Evolutionary conservation across 2,888 invertebrate genomes (phyloP), one percentile per base, ranked within the genome.

Genomic region (Choreutis nemorana): DNA sequence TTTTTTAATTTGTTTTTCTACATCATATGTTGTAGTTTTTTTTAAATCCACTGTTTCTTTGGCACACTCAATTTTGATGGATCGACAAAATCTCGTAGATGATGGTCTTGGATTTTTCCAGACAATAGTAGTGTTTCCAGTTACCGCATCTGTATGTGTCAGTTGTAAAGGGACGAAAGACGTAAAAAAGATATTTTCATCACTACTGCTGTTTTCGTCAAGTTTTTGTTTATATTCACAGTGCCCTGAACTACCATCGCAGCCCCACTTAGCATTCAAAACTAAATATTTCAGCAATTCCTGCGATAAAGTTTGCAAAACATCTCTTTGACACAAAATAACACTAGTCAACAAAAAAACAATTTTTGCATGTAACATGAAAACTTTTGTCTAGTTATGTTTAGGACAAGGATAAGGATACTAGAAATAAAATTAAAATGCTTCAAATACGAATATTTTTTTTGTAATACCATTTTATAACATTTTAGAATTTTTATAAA

Each of bases 81-180:
- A 34, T 14, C 33, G 16, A 29, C 36, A 39, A 27, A 29, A 39
- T 26, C 31, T 14, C 14, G 39, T 30, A 11, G 34, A 39, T 14
- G 39, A 36, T 10, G 39, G 30, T 14, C 23, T 26, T 18, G 33
- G 31, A 32, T 39, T 39, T 23, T 39, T 16, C 34, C 39, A 39
- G 14, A 36, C 23, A 16, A 34, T 23, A 6, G 16, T 23, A 20
- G 10, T 23, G 18, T 24, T 13, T 13, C 5, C 13, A 8, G 13
- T n/a, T 24, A 12, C 12, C 13, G 5, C 12, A 16, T 27, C 28
- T 10, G 24, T 18, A 26, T 26, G 9, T 11, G 22, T 21, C 2
- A 33, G 27, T 21, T 32, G 23, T 20, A 37, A 29, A 22, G 39
- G 39, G 8, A 34, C 39, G 20, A 32, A 24, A 14, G 32, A 34